These are phyloP conservation scores for Indri indri DNA, from an alignment of 2,113 vertebrate genomes.

Conservation along the genomic window DNA sequence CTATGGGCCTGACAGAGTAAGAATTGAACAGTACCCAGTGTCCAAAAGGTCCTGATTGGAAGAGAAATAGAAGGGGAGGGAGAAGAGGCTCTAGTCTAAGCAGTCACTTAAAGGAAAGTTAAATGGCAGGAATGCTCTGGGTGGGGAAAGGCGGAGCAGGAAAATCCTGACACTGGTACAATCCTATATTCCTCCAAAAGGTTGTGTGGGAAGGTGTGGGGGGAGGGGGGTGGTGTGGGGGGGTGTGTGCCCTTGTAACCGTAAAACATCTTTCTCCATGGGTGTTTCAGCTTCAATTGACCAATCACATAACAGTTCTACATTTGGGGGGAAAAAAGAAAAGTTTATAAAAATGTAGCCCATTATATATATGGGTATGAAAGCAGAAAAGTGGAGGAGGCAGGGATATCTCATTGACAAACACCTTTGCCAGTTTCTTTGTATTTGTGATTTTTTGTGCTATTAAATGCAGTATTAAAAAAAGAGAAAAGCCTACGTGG, in stretches of 20 bases:
- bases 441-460: conserved; percentile 96
- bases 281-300: conserved; percentile 93
- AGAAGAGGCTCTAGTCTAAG: conserved; percentile 80
- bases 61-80: conserved; percentile 73
- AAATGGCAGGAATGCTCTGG: conserved; percentile 82
- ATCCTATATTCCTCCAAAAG: conserved; percentile 85
- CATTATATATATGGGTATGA: conserved; percentile 88
- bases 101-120: conserved; percentile 81
- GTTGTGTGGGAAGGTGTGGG: conserved; percentile 82
- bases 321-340: conserved; percentile 72
- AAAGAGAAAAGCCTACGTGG: conserved; percentile 51
- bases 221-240: conserved; percentile 70
- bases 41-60: conserved; percentile 80
- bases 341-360: conserved; percentile 83
- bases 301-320: conserved; percentile 91
- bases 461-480: conserved; percentile 95
- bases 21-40: conserved; percentile 83
- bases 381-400: conserved; percentile 87
- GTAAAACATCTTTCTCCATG: conserved; percentile 89
- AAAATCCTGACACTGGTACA: conserved; percentile 83
- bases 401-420: conserved; percentile 85
- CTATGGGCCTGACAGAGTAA: conserved; percentile 86
- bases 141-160: conserved; percentile 82
- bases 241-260: conserved; percentile 88
- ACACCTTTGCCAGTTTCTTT: conserved; percentile 92